A percentile compares a stretch with the other conserved stretches of the same genome.
Conservation (phyloP, 2,888 invertebrate genomes). For the Lasius fuliginosus region DNA sequence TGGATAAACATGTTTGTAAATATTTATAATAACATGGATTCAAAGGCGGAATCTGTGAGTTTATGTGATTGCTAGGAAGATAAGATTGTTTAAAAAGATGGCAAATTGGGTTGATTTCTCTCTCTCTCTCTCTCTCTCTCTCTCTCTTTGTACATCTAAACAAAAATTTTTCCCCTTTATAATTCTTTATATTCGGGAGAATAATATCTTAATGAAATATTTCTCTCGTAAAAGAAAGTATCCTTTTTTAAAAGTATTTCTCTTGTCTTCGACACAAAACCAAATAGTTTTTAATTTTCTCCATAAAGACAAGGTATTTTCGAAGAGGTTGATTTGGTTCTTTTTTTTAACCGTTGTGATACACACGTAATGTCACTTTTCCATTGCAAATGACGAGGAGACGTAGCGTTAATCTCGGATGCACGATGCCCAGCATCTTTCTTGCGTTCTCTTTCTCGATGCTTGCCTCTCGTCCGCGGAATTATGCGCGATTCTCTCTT, state of each 20-base stretch:
- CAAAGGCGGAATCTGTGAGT: not conserved
- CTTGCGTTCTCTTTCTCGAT: not conserved
- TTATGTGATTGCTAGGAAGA: not conserved
- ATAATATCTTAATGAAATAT: not conserved
- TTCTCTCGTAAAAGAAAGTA: not conserved
- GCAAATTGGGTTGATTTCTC: not conserved
- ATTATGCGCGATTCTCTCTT: conserved; percentile 43
- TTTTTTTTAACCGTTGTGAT: not conserved
- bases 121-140: not conserved
- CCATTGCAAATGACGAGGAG: not conserved
- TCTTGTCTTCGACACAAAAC: not conserved
- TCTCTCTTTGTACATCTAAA: not conserved
- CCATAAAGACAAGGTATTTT: not conserved
- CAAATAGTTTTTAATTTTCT: not conserved
- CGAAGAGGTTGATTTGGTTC: not conserved
- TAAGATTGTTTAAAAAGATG: not conserved
- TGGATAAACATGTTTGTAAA: not conserved
- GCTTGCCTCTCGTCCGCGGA: not conserved
- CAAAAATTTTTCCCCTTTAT: not conserved
- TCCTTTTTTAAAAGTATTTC: not conserved
- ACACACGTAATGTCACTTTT: not conserved
- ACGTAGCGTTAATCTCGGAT: not conserved
- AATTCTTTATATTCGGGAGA: not conserved
- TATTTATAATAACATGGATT: not conserved
- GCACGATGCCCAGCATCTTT: not conserved